phyloP scores from a whole-genome alignment of 2,888 invertebrate species.

The Tipula helvola region DNA sequence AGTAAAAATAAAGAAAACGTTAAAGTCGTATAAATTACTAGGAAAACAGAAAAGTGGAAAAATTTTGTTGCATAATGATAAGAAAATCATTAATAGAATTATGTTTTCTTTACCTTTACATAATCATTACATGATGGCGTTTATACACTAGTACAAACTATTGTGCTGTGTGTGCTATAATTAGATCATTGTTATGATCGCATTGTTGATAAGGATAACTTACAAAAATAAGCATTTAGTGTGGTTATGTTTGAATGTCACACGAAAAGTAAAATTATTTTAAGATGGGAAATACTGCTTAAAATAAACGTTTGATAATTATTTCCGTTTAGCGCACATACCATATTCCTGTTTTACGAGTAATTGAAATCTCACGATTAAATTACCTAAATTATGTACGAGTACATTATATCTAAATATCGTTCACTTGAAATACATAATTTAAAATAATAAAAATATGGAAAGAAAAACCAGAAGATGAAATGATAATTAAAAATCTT shows the following conservation, averaged over 20 bases:
- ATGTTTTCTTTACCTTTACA: background rate
- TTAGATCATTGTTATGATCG: background rate
- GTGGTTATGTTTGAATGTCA: background rate
- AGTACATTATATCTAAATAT: background rate
- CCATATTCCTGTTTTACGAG: background rate
- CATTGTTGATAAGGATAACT: background rate
- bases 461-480: background rate
- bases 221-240: background rate
- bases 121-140: background rate
- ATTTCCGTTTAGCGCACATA: background rate
- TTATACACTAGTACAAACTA: background rate
- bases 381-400: background rate
- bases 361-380: background rate
- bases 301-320: background rate
- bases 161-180: background rate
- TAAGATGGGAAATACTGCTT: too few species aligned
- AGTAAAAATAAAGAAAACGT: background rate
- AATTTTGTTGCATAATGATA: background rate
- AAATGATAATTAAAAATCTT: background rate
- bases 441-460: background rate
- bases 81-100: background rate
- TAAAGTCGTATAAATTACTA: background rate
- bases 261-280: background rate
- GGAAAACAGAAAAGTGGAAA: background rate
- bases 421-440: background rate